Base-by-base conservation (phyloP, 2,797 vertebrate genomes). In the Pelodytes ibericus region DNA sequence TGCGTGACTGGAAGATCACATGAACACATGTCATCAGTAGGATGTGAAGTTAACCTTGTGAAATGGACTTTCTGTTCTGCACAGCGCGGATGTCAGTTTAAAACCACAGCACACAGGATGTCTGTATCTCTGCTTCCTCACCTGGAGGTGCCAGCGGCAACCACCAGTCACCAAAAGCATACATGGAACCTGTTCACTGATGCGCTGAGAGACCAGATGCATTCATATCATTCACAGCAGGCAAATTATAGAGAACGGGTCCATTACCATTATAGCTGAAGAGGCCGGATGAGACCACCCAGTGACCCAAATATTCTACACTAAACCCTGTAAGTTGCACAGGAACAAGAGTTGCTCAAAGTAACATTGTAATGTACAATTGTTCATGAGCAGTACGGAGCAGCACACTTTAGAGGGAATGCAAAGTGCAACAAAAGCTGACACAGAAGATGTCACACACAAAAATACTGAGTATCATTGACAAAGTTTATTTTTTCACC, bases 31-130 rank as follows among this genome's bases (percentile, higher is more conserved):
- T 53, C 30, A 26, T 9, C 26, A 49, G 44, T 13, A 15, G 2
- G 10, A 53, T 8, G 24, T 25, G 25, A 27, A 10, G 13, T n/a
- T 30, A 39, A 11, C 60, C 1, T 59, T 78, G 57, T 58, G 62
- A 49, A 51, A 57, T 59, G 41, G 24, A 65, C 20, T 56, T 74
- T 65, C 33, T 49, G 56, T 24, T 61, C 13, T 8, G 11, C 16
- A 29, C 47, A 25, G 31, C 58, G 9, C 27, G 53, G 60, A 73
- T 30, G n/a, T 39, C 51, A 49, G 65, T 39, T 20, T 31, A n/a
- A 71, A 77, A 77, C 75, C 75, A 31, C 75, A 77, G 51, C 39
- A n/a, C 67, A 77, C 75, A 59, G 69, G 75, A 78, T 67, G 75
- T 72, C 69, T 60, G n/a, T 16, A 65, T 65, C 36, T 27, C 26